These are phyloP conservation scores for Nemoura dubitans DNA, from an alignment of 2,888 invertebrate species.

Conservation along the genomic window DNA sequence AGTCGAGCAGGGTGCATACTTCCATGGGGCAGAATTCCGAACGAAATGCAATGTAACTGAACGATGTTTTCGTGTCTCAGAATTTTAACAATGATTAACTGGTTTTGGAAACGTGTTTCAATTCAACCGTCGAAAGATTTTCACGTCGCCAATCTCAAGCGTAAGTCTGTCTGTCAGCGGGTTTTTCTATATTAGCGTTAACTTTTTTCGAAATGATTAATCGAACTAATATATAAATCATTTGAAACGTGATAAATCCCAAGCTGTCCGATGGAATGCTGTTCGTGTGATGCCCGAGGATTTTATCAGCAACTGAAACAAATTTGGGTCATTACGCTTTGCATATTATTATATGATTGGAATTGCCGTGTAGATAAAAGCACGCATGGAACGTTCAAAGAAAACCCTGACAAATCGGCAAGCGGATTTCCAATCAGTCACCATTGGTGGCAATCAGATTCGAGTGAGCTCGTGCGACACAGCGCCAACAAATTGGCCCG, in stretches of 20 bases:
- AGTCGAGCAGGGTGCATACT: neutral
- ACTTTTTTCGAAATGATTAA: constrained; percentile 42
- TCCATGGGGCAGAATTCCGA: neutral
- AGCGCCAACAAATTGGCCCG: too few species aligned
- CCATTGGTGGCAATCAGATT: neutral
- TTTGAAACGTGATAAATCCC: constrained; percentile 23
- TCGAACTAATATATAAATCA: constrained; percentile 9
- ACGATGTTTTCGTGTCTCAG: neutral
- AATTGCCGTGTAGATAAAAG: neutral
- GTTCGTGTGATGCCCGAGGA: too few species aligned
- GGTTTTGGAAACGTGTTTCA: constrained; percentile 1
- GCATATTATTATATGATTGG: too few species aligned
- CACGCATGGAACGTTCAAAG: neutral
- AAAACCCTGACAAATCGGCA: neutral
- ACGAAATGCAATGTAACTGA: too few species aligned
- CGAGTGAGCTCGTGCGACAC: too few species aligned
- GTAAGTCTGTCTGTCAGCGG: neutral
- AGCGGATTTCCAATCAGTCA: neutral
- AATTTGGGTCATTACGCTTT: neutral
- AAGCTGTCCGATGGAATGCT: too few species aligned
- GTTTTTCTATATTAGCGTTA: constrained; percentile 15
- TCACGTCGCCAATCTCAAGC: neutral
- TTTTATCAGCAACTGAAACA: constrained; percentile 2
- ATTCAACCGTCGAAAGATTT: neutral
- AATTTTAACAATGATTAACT: constrained; percentile 26